Evolutionary conservation across 1,140 invertebrate genomes (phyloP).

Genomic region (Drosophila arizonae): DNA sequence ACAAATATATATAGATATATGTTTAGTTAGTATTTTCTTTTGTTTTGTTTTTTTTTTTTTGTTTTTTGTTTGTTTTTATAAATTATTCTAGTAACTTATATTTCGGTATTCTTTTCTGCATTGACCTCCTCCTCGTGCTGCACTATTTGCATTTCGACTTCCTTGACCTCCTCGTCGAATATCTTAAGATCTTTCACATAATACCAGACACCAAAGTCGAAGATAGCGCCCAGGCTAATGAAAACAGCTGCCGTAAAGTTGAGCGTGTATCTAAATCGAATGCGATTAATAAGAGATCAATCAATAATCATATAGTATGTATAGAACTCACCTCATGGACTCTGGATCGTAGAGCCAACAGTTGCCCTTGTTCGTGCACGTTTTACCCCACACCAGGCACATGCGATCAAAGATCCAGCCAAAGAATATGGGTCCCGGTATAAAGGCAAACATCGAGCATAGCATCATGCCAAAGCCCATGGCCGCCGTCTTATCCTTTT

Average conservation of each 20-base stretch:
- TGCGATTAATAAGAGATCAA: not conserved
- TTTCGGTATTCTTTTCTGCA: constrained; percentile 78
- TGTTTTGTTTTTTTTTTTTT: too few species aligned
- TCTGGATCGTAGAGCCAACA: constrained; percentile 89
- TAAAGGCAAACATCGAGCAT: constrained; percentile 88
- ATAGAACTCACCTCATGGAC: constrained; percentile 84
- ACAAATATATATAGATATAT: not conserved
- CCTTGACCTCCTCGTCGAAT: constrained; percentile 87
- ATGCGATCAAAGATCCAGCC: constrained; percentile 88
- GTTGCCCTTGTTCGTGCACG: constrained; percentile 88
- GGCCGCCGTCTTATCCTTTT: constrained; percentile 88
- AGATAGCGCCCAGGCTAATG: constrained; percentile 86
- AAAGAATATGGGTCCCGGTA: constrained; percentile 89
- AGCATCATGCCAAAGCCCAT: constrained; percentile 88
- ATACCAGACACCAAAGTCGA: constrained; percentile 88
- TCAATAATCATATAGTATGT: not conserved
- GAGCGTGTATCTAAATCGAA: constrained; percentile 83
- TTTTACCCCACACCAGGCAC: constrained; percentile 90
- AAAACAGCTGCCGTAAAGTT: constrained; percentile 88
- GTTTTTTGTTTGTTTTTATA: not conserved
- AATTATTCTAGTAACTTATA: constrained; percentile 55
- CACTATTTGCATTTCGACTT: constrained; percentile 78
- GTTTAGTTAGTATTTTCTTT: too few species aligned
- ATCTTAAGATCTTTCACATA: constrained; percentile 88
- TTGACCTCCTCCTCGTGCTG: constrained; percentile 72